Evolutionary conservation across 2,797 vertebrate species (phyloP), one percentile per base, ranked within the genome.

Genomic region (Sebastes diploproa): DNA sequence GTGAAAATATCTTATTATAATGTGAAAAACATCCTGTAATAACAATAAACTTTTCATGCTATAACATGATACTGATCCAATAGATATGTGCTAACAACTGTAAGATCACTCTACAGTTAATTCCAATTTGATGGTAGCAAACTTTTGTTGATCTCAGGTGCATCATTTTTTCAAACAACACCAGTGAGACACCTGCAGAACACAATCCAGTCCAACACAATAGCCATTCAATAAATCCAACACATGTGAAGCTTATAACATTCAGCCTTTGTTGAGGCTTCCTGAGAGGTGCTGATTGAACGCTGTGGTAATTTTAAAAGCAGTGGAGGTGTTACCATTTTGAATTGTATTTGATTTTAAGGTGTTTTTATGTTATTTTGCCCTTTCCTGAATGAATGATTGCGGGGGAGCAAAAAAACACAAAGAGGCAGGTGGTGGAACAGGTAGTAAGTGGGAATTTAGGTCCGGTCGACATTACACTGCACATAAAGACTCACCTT

Each of bases 401-500:
- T 10, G 56, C 5, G 13, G 1, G 27, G 14, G 3, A 50, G 10
- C 0, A 1, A 5, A n/a, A 20, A 42, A 42, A 65, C 4, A 72
- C 32, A 65, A 13, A 65, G 16, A 38, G 11, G 23, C 66, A 30
- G 27, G 32, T 11, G 54, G 30, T 1, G 16, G 60, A 81, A 75
- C 29, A 77, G 14, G n/a, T 4, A 22, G 46, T 3, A 30, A 72
- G 34, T 36, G 42, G 46, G 25, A 34, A 36, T 34, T 56, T 8
- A 14, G 29, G 10, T 67, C 59, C 36, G 30, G 11, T 6, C 1
- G 14, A 70, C 23, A 22, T 42, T 7, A 42, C 36, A 30, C 14
- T 7, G 1, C 65, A 25, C 75, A 42, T 42, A 61, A 16, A 84
- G 38, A 86, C 96, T 94, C 90, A 98, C 97, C 97, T 98, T 99